Conservation (phyloP, 1,140 invertebrate genomes). For the Drosophila watanabei region DNA sequence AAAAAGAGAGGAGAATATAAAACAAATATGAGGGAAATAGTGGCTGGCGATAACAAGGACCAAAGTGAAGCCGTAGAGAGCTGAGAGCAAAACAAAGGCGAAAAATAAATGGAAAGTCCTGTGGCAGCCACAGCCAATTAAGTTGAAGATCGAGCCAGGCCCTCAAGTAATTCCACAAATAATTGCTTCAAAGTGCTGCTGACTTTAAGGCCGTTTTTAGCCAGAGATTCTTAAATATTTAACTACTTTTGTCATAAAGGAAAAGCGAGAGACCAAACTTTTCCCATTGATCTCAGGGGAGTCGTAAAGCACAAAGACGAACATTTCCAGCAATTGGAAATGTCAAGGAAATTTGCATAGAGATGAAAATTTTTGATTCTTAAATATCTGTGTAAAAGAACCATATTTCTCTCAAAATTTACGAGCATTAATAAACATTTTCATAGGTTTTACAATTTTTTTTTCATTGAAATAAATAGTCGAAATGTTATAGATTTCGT, state of each 20-base stretch:
- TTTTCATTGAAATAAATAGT: too few relatives aligned
- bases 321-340: slow-evolving; percentile 23
- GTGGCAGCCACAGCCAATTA: slow-evolving; percentile 40
- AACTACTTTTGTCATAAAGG: neutral
- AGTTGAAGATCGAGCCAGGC: slow-evolving; percentile 15
- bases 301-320: slow-evolving; percentile 11
- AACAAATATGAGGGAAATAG: slow-evolving; percentile 1
- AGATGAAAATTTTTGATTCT: neutral
- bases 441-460: too few relatives aligned
- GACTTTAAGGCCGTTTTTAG: slow-evolving; percentile 16
- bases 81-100: slow-evolving; percentile 20
- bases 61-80: neutral
- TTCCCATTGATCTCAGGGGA: slow-evolving; percentile 21
- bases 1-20: neutral
- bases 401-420: too few relatives aligned
- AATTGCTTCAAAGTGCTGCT: neutral
- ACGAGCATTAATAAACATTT: too few relatives aligned
- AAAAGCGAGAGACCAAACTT: neutral
- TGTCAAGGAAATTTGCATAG: neutral
- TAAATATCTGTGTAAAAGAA: neutral
- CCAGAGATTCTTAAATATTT: slow-evolving; percentile 18
- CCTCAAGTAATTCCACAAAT: slow-evolving; percentile 30
- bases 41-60: slow-evolving; percentile 3
- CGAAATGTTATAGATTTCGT: too few relatives aligned
- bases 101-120: slow-evolving; percentile 41